Evolutionary conservation across 2,113 vertebrate species (phyloP).

Genomic region (Toxostoma redivivum): DNA sequence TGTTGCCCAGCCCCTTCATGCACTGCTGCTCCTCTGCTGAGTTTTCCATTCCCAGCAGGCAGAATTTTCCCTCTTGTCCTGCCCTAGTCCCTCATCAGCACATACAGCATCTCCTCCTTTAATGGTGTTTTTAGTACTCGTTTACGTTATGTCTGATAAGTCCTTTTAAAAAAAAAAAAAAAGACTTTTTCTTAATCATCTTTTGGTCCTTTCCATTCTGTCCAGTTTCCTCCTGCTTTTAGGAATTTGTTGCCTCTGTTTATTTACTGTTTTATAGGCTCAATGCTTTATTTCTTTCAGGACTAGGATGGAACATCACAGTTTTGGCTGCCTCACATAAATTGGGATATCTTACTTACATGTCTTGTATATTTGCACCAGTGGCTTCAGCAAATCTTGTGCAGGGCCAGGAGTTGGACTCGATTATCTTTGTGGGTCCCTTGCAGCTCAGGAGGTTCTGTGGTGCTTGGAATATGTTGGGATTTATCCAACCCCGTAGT

Average conservation of each 20-base stretch:
- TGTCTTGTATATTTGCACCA: neutral
- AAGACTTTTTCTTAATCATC: neutral
- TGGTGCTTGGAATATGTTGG: neutral
- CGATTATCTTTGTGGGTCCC: accelerated
- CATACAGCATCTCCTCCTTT: neutral
- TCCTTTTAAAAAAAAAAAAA: neutral
- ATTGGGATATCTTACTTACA: neutral
- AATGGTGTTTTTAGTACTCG: accelerated
- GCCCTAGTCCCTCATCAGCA: neutral
- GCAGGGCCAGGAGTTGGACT: neutral
- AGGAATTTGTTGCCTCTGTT: neutral
- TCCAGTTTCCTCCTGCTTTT: neutral
- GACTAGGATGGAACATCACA: neutral
- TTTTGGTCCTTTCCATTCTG: neutral
- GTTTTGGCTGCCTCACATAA: neutral
- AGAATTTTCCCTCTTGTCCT: neutral
- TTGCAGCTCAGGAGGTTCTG: neutral
- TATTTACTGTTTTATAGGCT: neutral
- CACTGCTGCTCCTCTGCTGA: neutral
- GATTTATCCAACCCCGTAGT: neutral
- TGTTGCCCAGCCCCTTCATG: neutral
- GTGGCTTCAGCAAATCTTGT: neutral
- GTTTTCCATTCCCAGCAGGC: accelerated
- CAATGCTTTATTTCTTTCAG: neutral
- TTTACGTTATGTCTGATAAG: neutral